Evolutionary conservation across 2,888 invertebrate genomes (phyloP).

Genomic region (Micoletzkya japonica): DNA sequence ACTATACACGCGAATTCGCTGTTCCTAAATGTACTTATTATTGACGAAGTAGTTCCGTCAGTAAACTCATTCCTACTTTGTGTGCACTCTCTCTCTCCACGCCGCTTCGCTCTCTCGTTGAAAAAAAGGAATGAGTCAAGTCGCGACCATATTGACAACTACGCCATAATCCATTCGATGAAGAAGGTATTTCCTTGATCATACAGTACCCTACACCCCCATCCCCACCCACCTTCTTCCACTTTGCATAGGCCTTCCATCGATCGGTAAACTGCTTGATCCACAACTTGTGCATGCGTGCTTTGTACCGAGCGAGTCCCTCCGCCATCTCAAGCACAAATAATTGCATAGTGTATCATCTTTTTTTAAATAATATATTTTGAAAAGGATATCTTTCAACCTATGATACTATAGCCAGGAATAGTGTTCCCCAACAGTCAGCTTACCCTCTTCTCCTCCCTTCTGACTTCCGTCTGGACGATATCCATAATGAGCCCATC

Average conservation of each 20-base stretch:
- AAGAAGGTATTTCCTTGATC: too few relatives aligned
- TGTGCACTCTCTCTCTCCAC: too few relatives aligned
- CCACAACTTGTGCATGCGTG: constrained; percentile 33
- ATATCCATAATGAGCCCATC: constrained; percentile 7
- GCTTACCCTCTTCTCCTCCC: constrained; percentile 11
- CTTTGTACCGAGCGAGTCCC: constrained; percentile 16
- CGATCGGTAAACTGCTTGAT: constrained; percentile 45
- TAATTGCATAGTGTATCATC: not conserved
- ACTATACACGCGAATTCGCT: constrained; percentile 10
- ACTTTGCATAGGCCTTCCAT: constrained; percentile 37
- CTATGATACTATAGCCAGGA: not conserved
- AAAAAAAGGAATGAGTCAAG: too few relatives aligned
- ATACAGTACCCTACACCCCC: not conserved
- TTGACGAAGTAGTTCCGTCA: too few relatives aligned
- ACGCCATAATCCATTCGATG: too few relatives aligned
- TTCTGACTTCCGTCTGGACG: not conserved
- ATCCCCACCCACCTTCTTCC: constrained; percentile 29
- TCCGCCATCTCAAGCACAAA: constrained; percentile 3
- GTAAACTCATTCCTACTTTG: too few relatives aligned
- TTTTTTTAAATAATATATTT: not conserved
- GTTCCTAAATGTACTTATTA: too few relatives aligned
- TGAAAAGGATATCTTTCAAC: not conserved
- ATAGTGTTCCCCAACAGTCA: not conserved
- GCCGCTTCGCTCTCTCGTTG: too few relatives aligned
- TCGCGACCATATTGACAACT: too few relatives aligned